Evolutionary conservation across 1,140 invertebrate species (phyloP).

Genomic region (Heliothis virescens): DNA sequence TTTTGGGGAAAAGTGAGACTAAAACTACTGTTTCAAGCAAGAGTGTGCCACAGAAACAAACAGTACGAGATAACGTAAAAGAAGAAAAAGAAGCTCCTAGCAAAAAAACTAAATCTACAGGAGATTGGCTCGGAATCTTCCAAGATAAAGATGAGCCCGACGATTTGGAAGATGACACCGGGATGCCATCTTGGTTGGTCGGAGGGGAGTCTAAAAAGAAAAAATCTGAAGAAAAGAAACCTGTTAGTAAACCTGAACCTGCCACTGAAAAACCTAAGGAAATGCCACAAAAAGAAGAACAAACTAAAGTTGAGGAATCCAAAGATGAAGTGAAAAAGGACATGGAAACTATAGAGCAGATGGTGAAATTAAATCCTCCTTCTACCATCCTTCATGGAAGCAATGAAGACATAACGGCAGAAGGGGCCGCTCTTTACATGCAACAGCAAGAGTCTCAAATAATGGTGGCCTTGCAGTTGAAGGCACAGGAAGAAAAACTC

Average conservation of each 20-base stretch:
- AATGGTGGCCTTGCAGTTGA: conserved; percentile 83
- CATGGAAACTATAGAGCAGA: conserved; percentile 7
- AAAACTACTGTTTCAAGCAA: conserved; percentile 62
- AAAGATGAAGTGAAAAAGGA: conserved; percentile 48
- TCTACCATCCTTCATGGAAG: conserved; percentile 47
- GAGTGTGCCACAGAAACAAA: conserved; percentile 52
- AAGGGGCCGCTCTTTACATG: conserved; percentile 80
- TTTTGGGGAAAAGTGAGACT: conserved; percentile 70
- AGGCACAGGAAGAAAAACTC: conserved; percentile 84
- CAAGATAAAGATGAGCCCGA: conserved; percentile 67
- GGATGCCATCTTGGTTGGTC: conserved; percentile 78
- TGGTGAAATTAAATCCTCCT: conserved; percentile 12
- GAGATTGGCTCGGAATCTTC: conserved; percentile 83
- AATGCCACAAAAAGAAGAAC: conserved; percentile 24
- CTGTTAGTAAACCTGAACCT: conserved; percentile 49
- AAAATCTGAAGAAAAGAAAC: conserved; percentile 58
- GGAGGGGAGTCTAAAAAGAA: conserved; percentile 71
- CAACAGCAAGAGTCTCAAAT: conserved; percentile 84
- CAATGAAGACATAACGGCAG: conserved; percentile 74
- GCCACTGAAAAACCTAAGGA: conserved; percentile 46
- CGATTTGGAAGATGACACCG: conserved; percentile 64
- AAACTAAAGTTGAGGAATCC: conserved; percentile 46
- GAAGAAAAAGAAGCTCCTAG: conserved; percentile 49
- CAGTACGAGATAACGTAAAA: conserved; percentile 58
- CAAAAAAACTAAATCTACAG: conserved; percentile 70